Evolutionary conservation across 2,113 vertebrate species (phyloP).

Genomic region (Trogon surrucura): DNA sequence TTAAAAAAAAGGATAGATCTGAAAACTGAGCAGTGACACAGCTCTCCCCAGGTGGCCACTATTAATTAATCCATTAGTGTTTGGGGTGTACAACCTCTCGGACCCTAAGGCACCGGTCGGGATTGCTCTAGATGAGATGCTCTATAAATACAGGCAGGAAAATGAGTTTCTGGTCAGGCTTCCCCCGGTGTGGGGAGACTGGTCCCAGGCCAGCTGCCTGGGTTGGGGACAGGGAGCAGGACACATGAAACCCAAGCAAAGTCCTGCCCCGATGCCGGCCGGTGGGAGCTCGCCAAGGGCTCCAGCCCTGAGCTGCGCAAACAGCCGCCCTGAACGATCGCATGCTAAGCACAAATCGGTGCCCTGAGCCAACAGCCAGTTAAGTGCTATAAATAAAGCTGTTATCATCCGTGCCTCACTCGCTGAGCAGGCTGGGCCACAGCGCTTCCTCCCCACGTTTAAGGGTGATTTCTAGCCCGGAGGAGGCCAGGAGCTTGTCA

Average conservation of each 20-base stretch:
- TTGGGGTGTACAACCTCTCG: neutral
- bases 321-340: neutral
- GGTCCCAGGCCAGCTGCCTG: neutral
- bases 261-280: rapidly evolving
- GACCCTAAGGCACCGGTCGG: rapidly evolving
- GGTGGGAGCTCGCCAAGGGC: rapidly evolving
- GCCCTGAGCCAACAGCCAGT: slow-evolving; percentile 2
- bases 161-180: neutral
- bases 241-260: rapidly evolving
- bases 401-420: neutral
- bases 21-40: neutral
- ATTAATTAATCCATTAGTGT: neutral
- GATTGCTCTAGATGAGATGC: neutral
- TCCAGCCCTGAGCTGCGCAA: neutral
- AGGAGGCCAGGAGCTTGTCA: neutral
- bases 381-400: slow-evolving; percentile 52
- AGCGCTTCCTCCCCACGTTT: neutral
- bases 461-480: neutral
- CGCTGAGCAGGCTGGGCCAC: neutral
- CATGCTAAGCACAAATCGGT: neutral
- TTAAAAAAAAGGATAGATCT: neutral
- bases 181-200: too few relatives aligned
- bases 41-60: rapidly evolving
- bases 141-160: neutral
- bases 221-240: neutral